Percentiles rank a stretch among this genome's conserved stretches.
Evolutionary conservation across 2,113 vertebrate species (phyloP).

Genomic region (Cochlearius cochlearius): DNA sequence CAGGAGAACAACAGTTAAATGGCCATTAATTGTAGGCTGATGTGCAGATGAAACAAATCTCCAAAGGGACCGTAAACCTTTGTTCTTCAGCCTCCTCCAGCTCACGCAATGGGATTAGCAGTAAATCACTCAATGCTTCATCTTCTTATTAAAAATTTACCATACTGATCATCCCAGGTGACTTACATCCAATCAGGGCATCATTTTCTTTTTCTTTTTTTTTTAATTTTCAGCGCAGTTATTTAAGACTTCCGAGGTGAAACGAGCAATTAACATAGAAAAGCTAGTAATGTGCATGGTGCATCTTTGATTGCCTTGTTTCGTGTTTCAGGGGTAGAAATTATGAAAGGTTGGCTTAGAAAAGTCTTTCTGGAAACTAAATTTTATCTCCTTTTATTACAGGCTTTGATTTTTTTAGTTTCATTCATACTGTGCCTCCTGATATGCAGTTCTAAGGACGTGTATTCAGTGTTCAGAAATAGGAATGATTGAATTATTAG

Average conservation of each 20-base stretch:
- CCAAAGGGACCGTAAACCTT: conserved; percentile 81
- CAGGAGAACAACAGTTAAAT: conserved; percentile 83
- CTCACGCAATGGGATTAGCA: conserved; percentile 65
- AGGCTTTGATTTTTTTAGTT: background rate
- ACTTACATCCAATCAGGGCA: background rate
- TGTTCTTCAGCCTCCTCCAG: conserved; percentile 76
- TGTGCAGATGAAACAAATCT: conserved; percentile 83
- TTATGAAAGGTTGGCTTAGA: background rate
- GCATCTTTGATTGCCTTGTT: background rate
- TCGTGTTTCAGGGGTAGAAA: background rate
- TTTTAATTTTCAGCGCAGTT: background rate
- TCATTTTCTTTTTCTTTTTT: background rate
- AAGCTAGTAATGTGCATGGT: background rate
- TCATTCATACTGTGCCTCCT: background rate
- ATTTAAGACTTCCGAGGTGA: background rate
- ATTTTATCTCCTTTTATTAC: background rate
- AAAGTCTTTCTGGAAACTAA: background rate
- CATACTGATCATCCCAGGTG: conserved; percentile 57
- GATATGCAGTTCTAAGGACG: background rate
- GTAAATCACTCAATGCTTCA: conserved; percentile 73
- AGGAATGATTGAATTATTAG: background rate
- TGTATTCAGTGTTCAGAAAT: background rate
- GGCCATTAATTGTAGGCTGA: conserved; percentile 83
- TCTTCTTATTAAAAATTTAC: conserved; percentile 76
- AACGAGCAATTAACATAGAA: background rate